Evolutionary conservation across 2,888 invertebrate genomes (phyloP), one percentile per base, ranked within the genome.

Genomic region (Zaprionus bogoriensis): DNA sequence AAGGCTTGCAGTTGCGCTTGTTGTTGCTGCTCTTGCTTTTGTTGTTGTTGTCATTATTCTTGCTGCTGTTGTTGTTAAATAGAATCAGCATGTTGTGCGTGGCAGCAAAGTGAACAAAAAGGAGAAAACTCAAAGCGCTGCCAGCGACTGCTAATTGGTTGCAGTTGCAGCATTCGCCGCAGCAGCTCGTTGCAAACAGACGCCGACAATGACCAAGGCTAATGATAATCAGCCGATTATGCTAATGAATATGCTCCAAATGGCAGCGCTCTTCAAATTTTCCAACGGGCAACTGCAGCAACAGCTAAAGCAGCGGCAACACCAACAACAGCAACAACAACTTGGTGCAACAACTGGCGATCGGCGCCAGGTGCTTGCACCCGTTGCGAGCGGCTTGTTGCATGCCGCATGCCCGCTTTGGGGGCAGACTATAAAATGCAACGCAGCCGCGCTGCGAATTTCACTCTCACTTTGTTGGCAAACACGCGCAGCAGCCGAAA

Each of bases 381-480:
- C 74, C 71, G 67, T 36, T 30, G 71, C 59, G 17, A 30, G 67
- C 41, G 12, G 48, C 46, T 28, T 14, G 30, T 39, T 32, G 62
- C 57, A 50, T 42, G 64, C 28, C 25, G 17, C 25, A n/a, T 27
- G 51, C 36, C 25, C 10, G 22, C 41, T 41, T 17, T 38, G 30
- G 30, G 5, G 28, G 53, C 41, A 12, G 54, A 54, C 77, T 88
- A 88, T 88, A 88, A 88, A 88, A 87, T 67, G 77, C 67, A 74
- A 70, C 64, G 58, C 60, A 57, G 62, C 51, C 59, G 67, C 69
- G 53, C 57, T 69, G 77, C 68, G 77, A 77, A 83, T 88, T 88
- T 88, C 89, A 88, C 88, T 88, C 89, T 89, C 87, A 78, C 78
- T 81, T 73, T 69, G 76, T 77, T 76, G 66, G 83, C 75, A 73